Evolutionary conservation across 2,888 invertebrate genomes (phyloP), one percentile per base, ranked within the genome.

Genomic region (Ophraella communa): DNA sequence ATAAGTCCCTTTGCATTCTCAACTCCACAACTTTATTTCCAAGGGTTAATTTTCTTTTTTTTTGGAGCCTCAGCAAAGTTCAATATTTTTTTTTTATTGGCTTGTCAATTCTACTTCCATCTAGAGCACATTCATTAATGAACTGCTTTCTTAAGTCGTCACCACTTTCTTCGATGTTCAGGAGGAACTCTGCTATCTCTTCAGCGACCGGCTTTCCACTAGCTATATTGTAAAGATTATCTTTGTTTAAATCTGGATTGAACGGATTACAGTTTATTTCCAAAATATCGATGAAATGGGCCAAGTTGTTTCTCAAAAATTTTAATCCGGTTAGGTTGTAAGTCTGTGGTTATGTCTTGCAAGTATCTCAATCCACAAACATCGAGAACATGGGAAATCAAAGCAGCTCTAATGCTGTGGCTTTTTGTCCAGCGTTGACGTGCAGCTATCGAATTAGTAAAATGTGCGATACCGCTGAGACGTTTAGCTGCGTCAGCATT

Each of bases 1-100:
- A 67, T 17, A 73, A 24, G 54, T 73, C 70, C 47, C 71, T 45
- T 58, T 73, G 68, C 64, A 69, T 64, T 44, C 60, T 55, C 10
- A 69, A 30, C 60, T 69, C 71, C 8, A 57, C 55, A 39, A 70
- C 55, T 62, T 71, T 68, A 57, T 63, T 62, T 33, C 58, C 63
- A 14, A 65, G 33, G 35, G 54, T 58, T 4, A 66, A 14, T 64
- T 65, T n/a, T 62, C 54, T 53, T 66, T 60, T 64, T 67, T 33
- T 33, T 33, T 33, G 33, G 33, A 33, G 33, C 33, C 4, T 33
- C 33, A 33, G 33, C 33, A n/a, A 33, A 33, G 33, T 33, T 33
- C 4, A 33, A 10, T 33, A 33, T n/a, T 33, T 33, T 33, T 27
- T 27, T 33, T 33, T 33, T 33, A 33, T 33, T 10, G 33, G 33